Evolutionary conservation across 1,140 invertebrate genomes (phyloP), one percentile per base, ranked within the genome.

Genomic region (Oscheius sp.): DNA sequence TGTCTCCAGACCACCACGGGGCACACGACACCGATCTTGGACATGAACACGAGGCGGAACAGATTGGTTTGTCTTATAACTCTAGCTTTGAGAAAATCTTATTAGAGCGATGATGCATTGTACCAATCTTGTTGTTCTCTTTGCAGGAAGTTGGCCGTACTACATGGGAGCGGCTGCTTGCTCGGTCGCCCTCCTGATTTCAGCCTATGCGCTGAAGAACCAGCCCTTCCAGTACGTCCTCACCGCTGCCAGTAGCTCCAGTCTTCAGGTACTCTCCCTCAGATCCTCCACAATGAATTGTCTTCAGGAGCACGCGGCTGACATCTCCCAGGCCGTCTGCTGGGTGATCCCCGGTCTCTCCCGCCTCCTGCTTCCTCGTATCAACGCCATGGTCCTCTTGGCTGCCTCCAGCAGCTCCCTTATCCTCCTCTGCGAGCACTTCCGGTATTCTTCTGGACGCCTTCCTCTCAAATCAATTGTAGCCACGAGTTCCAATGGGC

Each of bases 181-280:
- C 2, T 63, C 75, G 0, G 36, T 79, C 20, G 67, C 82, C 10
- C 70, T 84, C 2, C 36, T 84, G 10, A 32, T 81, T 18, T 79
- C 82, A 4, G 82, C 82, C 2, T 83, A 83, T 65, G 61, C 79
- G 18, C 65, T 81, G 23, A 70, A 71, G 20, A 72, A 79, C 55
- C 79, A 83, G 38, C 82, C 82, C 7, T 81, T 83, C 49, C 80
- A 81, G 38, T 75, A 83, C 64, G 82, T 83, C 52, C 74, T 83
- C 13, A 75, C 75, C 18, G 73, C 78, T 15, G 77, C 82, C 2
- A 71, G 68, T 3, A 82, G 79, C 32, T 76, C 73, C 15, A 68
- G 72, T 70, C 38, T 68, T 4, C 72, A 68, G 45, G 66, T 68
- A 49, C 4, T 23, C 7, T 23, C 7, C 7, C 4, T 55, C 23